Conservation (phyloP, 2,113 vertebrate species). For the Pelvicachromis taeniatus region DNA sequence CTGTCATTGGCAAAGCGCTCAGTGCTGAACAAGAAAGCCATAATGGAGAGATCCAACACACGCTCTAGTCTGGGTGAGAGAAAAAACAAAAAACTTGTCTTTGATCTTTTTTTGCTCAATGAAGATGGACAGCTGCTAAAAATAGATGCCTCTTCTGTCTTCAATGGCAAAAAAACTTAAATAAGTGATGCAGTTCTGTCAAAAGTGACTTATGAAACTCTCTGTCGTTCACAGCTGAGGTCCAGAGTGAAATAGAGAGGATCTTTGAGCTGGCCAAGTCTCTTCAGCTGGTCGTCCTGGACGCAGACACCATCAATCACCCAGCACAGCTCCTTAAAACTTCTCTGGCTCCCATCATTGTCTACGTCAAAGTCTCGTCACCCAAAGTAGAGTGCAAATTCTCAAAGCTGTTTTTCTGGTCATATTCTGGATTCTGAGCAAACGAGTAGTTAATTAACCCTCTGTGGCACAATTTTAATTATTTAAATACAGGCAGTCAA, state of each 20-base stretch:
- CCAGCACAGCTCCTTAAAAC: conserved; percentile 94
- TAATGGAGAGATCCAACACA: conserved; percentile 92
- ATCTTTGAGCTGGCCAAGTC: conserved; percentile 97
- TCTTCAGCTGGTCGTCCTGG: conserved; percentile 91
- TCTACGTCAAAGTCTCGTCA: conserved; percentile 96
- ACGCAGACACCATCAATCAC: conserved; percentile 97
- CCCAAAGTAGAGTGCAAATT: conserved; percentile 80
- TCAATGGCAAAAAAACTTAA: neutral
- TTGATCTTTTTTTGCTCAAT: conserved; percentile 16
- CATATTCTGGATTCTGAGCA: neutral
- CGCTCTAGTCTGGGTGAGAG: conserved; percentile 91
- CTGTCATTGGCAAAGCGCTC: conserved; percentile 94
- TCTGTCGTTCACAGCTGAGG: conserved; percentile 78
- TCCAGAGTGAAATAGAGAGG: conserved; percentile 95
- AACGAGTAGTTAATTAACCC: neutral
- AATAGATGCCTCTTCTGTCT: conserved; percentile 17
- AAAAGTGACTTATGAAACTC: neutral
- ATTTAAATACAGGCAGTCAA: neutral
- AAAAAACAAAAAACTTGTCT: neutral
- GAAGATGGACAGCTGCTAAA: conserved; percentile 21
- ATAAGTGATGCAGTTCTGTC: neutral
- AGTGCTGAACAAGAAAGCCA: conserved; percentile 94
- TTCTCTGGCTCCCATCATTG: conserved; percentile 92
- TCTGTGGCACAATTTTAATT: neutral
- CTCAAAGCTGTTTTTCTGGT: neutral